Percentiles rank a stretch among this genome's conserved stretches.
Evolutionary conservation across 2,888 invertebrate species (phyloP).

Genomic region (Synergus laeviventris): DNA sequence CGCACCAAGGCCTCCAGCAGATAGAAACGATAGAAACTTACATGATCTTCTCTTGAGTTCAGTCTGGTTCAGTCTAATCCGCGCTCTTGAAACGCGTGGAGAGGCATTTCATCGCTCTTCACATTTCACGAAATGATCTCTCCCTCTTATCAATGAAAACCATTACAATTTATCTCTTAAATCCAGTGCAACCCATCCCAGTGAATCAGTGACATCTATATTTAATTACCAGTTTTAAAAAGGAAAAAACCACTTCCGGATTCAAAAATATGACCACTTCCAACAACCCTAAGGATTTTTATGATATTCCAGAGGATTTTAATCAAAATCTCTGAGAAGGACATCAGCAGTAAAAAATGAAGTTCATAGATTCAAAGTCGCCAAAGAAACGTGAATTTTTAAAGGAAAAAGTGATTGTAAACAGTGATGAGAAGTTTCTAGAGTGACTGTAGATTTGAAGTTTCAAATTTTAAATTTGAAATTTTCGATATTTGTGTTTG

Average conservation of each 20-base stretch:
- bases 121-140: not conserved
- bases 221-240: not conserved
- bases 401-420: not conserved
- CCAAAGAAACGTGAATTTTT: not conserved
- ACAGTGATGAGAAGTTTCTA: not conserved
- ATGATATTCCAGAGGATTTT: too few species aligned
- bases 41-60: not conserved
- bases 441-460: not conserved
- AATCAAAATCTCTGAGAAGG: too few species aligned
- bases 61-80: conserved; percentile 42
- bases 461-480: not conserved
- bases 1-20: not conserved
- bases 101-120: not conserved
- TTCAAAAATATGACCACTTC: not conserved
- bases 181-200: not conserved
- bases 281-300: too few species aligned
- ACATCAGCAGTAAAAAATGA: not conserved
- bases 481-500: not conserved
- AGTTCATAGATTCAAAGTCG: not conserved
- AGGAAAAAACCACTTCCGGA: not conserved
- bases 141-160: not conserved
- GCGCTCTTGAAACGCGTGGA: conserved; percentile 30
- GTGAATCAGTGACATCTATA: not conserved
- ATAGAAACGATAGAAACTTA: not conserved
- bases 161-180: not conserved